Conservation (phyloP, 2,113 vertebrate genomes). For the Scytalopus superciliaris region DNA sequence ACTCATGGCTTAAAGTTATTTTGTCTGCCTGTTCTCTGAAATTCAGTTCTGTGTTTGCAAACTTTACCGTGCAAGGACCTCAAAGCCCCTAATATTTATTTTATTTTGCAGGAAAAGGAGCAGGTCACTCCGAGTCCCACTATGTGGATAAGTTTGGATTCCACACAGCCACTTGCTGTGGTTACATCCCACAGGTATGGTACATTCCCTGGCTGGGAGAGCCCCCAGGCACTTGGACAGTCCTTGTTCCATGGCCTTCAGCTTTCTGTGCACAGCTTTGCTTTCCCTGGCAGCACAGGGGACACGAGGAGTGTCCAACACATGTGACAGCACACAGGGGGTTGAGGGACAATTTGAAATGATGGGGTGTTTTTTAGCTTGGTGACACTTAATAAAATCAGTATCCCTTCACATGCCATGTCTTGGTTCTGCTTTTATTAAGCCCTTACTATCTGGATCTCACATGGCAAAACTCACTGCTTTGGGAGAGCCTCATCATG, state of each 20-base stretch:
- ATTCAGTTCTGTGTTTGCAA: background rate
- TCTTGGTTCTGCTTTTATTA: background rate
- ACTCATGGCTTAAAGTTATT: background rate
- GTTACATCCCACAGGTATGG: constrained; percentile 88
- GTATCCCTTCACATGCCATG: background rate
- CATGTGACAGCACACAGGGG: background rate
- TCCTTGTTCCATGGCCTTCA: background rate
- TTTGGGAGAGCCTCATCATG: background rate
- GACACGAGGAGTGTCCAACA: background rate
- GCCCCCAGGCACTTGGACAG: background rate
- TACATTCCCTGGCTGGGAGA: background rate
- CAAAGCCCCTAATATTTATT: background rate
- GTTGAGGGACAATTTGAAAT: background rate
- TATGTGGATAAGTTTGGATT: constrained; percentile 87
- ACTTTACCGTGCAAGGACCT: background rate
- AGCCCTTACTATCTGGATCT: background rate
- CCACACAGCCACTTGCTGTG: constrained; percentile 84
- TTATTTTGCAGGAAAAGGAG: constrained; percentile 76
- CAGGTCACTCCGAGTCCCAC: constrained; percentile 53
- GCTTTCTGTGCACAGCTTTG: background rate
- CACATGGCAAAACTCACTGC: background rate
- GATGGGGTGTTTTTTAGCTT: background rate
- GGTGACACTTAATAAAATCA: background rate
- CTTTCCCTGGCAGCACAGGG: background rate
- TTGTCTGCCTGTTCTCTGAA: background rate